These are phyloP conservation scores for Phoebastria nigripes DNA, from an alignment of 2,797 vertebrate species.

Conservation along the genomic window DNA sequence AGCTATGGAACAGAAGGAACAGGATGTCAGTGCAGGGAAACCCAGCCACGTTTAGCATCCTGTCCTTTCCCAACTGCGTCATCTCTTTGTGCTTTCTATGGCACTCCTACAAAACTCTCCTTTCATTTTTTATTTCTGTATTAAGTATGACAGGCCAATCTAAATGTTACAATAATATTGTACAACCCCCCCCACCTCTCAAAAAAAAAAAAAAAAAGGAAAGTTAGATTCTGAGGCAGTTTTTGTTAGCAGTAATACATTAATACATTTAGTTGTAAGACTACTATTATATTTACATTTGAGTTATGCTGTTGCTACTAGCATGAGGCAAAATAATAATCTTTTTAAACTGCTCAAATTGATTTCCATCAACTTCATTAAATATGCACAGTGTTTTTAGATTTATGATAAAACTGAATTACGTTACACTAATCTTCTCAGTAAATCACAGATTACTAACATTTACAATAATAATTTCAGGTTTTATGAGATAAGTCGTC, in stretches of 20 bases:
- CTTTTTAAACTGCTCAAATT: neutral
- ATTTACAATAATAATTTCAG: neutral
- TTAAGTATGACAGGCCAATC: neutral
- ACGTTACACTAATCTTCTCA: neutral
- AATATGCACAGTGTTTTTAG: neutral
- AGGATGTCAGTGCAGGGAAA: neutral
- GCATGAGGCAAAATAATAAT: neutral
- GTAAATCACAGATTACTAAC: neutral
- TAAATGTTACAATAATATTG: neutral
- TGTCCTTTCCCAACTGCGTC: neutral
- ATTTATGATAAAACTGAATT: neutral
- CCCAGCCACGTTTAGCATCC: neutral
- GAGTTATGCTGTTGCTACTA: neutral
- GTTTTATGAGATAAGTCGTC: neutral
- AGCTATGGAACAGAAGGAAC: neutral
- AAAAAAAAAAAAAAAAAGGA: no score
- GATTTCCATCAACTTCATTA: neutral
- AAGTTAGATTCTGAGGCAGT: neutral
- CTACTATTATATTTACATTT: neutral
- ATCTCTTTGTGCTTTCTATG: neutral
- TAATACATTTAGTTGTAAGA: neutral
- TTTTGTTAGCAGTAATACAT: neutral
- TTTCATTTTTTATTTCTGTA: neutral
- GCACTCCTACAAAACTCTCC: neutral
- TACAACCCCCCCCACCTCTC: rapidly evolving